These are phyloP conservation scores for Promerops cafer DNA, from an alignment of 2,113 vertebrate species.

Conservation along the genomic window DNA sequence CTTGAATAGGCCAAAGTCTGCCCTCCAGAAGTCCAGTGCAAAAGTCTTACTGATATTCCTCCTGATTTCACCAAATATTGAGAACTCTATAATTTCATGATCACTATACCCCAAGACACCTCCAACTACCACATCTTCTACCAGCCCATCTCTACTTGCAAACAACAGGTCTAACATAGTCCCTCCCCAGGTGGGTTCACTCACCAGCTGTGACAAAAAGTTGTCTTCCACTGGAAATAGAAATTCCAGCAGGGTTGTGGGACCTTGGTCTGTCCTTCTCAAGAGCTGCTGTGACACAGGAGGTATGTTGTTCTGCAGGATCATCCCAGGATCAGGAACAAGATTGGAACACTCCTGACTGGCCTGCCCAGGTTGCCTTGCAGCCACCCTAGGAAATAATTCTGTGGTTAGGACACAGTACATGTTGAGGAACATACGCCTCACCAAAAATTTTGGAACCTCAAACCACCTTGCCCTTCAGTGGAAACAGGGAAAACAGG, in stretches of 20 bases:
- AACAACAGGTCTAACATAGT: neutral
- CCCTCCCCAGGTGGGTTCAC: neutral
- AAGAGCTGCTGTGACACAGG: neutral
- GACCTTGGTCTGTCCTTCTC: neutral
- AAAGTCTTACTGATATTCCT: neutral
- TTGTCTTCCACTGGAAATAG: neutral
- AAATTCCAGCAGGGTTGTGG: neutral
- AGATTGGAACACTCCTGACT: neutral
- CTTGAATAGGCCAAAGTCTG: neutral
- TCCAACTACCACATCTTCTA: neutral
- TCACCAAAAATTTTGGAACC: neutral
- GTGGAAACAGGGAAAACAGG: neutral
- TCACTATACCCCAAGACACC: neutral
- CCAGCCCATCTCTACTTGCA: neutral
- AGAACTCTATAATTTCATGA: neutral
- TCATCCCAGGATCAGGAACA: neutral
- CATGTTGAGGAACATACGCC: neutral
- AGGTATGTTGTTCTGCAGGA: neutral
- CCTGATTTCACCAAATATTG: neutral
- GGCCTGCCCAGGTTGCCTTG: neutral
- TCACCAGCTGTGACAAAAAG: neutral
- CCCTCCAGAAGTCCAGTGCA: neutral
- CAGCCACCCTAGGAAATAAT: neutral
- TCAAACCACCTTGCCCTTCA: neutral
- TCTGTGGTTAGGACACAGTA: slow-evolving; percentile 9